Evolutionary conservation across 2,113 vertebrate genomes (phyloP).

Genomic region (Syrrhaptes paradoxus): DNA sequence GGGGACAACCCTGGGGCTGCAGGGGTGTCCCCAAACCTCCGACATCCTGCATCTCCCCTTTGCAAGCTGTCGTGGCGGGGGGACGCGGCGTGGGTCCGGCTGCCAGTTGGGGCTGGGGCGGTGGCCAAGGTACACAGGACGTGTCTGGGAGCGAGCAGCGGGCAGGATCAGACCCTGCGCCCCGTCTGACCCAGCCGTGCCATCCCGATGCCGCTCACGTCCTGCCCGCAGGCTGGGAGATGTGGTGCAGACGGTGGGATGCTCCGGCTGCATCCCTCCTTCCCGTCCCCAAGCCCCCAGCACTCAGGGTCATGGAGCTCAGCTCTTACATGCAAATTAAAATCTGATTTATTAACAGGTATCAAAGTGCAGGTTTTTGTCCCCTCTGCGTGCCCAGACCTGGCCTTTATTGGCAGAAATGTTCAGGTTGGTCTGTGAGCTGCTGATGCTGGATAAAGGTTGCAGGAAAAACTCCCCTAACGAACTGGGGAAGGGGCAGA

Average conservation of each 20-base stretch:
- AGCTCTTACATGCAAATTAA: no score
- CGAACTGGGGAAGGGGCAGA: neutral
- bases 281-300: neutral
- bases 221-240: neutral
- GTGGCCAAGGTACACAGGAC: neutral
- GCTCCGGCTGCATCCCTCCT: no score
- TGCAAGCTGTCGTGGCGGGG: accelerated
- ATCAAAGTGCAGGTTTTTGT: accelerated
- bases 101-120: accelerated
- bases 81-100: accelerated
- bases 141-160: accelerated
- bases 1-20: neutral
- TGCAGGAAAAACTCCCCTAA: neutral
- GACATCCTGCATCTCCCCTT: no score
- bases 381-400: neutral
- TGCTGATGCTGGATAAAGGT: no score
- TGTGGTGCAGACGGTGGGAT: no score
- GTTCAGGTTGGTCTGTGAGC: no score
- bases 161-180: neutral
- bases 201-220: neutral
- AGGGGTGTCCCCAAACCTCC: neutral
- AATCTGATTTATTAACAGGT: no score
- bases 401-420: neutral
- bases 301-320: accelerated
- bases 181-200: neutral